Evolutionary conservation across 2,797 vertebrate genomes (phyloP).

Genomic region (Vipera ursinii): DNA sequence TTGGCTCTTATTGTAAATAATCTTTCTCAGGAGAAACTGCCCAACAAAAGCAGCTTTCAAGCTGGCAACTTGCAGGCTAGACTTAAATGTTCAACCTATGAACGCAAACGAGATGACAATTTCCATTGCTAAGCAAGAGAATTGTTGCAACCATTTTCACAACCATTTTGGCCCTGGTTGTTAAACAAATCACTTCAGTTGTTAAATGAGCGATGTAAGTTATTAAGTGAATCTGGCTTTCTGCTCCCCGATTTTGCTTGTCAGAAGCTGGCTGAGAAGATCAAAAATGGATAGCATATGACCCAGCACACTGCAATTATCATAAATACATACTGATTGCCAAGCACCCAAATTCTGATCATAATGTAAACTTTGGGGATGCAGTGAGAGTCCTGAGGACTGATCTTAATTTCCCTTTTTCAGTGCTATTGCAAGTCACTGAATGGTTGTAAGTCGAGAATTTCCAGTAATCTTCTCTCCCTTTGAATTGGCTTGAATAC

Average conservation of each 20-base stretch:
- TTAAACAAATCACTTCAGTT: not conserved
- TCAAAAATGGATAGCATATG: not conserved
- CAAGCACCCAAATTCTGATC: not conserved
- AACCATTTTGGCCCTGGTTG: not conserved
- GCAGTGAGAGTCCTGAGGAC: not conserved
- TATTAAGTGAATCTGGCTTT: not conserved
- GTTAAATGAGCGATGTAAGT: not conserved
- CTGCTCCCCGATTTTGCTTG: not conserved
- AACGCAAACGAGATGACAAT: not conserved
- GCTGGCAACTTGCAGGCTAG: accelerated
- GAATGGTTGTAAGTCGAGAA: not conserved
- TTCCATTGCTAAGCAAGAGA: not conserved
- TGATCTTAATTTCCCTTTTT: not conserved
- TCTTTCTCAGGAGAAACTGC: accelerated
- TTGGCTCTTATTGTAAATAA: not conserved
- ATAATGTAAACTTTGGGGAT: not conserved
- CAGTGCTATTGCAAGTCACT: not conserved
- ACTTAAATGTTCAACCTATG: not conserved
- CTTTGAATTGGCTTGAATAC: accelerated
- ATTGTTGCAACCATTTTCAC: not conserved
- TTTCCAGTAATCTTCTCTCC: not conserved
- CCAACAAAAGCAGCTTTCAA: not conserved
- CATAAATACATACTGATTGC: not conserved
- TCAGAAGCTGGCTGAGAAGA: not conserved
- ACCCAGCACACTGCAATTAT: not conserved